Evolutionary conservation across 2,797 vertebrate genomes (phyloP).

Genomic region (Typhlichthys subterraneus): DNA sequence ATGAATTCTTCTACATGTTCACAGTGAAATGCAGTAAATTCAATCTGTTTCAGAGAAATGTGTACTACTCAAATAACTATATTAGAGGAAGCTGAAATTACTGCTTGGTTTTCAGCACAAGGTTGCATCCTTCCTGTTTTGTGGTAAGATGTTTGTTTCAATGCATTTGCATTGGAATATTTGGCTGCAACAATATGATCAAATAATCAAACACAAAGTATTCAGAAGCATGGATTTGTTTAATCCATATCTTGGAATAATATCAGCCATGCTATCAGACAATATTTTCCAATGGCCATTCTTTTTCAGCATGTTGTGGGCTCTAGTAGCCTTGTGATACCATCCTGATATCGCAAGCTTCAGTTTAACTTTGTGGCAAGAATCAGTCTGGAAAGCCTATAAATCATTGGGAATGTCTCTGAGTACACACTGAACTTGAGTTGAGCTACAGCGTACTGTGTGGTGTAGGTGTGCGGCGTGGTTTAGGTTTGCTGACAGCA

Average conservation of each 20-base stretch:
- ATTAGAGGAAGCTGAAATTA: conserved; percentile 57
- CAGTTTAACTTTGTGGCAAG: no score
- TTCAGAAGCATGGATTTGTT: not conserved
- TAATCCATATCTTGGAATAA: conserved; percentile 4
- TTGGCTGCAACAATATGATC: conserved; percentile 43
- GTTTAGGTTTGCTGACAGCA: no score
- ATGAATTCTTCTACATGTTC: not conserved
- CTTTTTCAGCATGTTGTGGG: not conserved
- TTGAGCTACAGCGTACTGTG: no score
- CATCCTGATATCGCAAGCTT: no score
- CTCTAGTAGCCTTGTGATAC: no score
- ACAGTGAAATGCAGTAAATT: no score
- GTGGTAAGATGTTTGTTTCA: conserved; percentile 31
- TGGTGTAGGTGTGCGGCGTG: no score
- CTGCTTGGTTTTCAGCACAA: conserved; percentile 8
- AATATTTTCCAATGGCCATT: not conserved
- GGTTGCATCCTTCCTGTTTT: conserved; percentile 73
- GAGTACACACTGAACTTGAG: no score
- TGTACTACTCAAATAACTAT: no score
- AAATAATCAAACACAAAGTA: conserved; percentile 52
- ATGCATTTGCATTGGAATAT: conserved; percentile 17
- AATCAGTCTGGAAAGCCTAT: no score
- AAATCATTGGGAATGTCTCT: no score
- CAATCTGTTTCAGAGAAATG: no score
- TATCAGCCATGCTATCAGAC: conserved; percentile 10